These are phyloP conservation scores for Clanis bilineata DNA, from an alignment of 2,888 invertebrate species.

Conservation along the genomic window DNA sequence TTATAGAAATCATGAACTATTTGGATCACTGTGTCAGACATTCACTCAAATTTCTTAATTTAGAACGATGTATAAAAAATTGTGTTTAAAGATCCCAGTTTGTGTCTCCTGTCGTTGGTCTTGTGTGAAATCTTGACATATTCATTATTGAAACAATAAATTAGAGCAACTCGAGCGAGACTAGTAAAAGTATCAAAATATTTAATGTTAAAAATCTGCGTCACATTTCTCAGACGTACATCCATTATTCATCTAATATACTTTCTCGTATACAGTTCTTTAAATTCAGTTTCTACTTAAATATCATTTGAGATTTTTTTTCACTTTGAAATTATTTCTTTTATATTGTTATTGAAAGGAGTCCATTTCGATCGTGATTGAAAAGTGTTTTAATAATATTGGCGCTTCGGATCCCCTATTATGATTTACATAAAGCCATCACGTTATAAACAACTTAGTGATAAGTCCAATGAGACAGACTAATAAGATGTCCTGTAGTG, in stretches of 20 bases:
- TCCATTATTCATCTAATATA: conserved; percentile 54
- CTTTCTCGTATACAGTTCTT: conserved; percentile 41
- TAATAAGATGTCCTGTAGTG: too few species aligned
- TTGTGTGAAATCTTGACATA: conserved; percentile 4
- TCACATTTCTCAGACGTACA: conserved; percentile 38
- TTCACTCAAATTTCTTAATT: background rate
- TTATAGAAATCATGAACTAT: background rate
- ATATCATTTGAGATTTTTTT: background rate
- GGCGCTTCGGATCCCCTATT: background rate
- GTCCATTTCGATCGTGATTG: background rate
- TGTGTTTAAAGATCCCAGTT: background rate
- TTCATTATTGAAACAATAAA: conserved; percentile 1
- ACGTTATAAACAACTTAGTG: background rate
- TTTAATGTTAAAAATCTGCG: conserved; percentile 37
- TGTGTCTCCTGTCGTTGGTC: background rate
- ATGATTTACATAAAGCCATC: background rate
- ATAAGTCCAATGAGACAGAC: background rate
- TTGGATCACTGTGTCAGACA: background rate
- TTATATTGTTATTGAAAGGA: background rate
- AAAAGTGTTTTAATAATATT: background rate
- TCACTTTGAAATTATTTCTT: background rate
- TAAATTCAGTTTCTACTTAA: background rate
- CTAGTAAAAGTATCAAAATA: conserved; percentile 33
- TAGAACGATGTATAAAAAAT: background rate
- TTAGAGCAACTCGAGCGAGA: conserved; percentile 15